Conservation (phyloP, 2,797 vertebrate genomes). For the Enteromius radiatus region DNA sequence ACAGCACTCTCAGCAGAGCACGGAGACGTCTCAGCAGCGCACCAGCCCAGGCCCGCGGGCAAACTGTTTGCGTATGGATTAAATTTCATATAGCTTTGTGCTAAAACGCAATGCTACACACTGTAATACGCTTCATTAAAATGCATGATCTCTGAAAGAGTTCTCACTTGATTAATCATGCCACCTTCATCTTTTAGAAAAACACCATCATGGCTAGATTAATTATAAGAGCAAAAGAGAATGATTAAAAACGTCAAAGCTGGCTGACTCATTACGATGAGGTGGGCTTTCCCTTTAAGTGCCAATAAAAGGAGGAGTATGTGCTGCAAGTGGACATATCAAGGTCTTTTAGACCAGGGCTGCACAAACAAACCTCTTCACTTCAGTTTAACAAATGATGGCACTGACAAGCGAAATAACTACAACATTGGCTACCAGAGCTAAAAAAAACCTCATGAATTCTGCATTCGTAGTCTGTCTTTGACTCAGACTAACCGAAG, state of each 20-base stretch:
- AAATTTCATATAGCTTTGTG: constrained; percentile 22
- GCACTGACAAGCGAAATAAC: constrained; percentile 13
- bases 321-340: not conserved
- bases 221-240: constrained; percentile 33
- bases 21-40: not conserved
- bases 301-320: not conserved
- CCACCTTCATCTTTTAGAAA: constrained; percentile 35
- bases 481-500: not conserved
- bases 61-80: constrained; percentile 24
- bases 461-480: not conserved
- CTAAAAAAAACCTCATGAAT: constrained; percentile 21
- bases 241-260: constrained; percentile 27
- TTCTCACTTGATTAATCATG: constrained; percentile 28
- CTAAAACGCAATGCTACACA: constrained; percentile 4
- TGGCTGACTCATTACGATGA: constrained; percentile 25
- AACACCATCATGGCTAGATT: constrained; percentile 41
- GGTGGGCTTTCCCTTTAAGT: constrained; percentile 7
- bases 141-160: constrained; percentile 39
- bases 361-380: not conserved
- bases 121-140: constrained; percentile 51
- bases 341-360: not conserved
- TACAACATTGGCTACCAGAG: not conserved
- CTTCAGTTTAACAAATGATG: constrained; percentile 1
- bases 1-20: constrained; percentile 34
- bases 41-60: not conserved